Conservation (phyloP, 2,113 vertebrate genomes). For the Proterorhinus semilunaris region DNA sequence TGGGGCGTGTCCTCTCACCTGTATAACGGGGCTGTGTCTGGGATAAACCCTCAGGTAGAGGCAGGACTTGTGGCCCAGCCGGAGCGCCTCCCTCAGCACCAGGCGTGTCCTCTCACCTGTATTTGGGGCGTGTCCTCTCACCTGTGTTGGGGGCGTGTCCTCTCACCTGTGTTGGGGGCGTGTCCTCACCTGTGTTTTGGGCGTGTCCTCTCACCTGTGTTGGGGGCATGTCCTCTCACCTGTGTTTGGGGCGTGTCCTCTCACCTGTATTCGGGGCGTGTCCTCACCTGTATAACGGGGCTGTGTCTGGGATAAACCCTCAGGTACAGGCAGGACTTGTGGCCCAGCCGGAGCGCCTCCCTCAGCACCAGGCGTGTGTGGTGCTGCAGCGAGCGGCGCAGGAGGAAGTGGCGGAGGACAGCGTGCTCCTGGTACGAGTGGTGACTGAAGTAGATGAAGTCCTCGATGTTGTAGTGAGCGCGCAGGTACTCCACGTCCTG, state of each 20-base stretch:
- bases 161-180: no score
- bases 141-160: no score
- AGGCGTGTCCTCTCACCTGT: no score
- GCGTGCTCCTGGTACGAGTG: conserved; percentile 85
- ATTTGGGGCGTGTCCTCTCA: no score
- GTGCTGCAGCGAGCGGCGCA: conserved; percentile 79
- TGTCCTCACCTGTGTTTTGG: no score
- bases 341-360: conserved; percentile 85
- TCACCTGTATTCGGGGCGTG: background rate
- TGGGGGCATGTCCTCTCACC: background rate
- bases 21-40: no score
- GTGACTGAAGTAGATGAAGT: conserved; percentile 86
- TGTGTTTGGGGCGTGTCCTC: no score
- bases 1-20: no score
- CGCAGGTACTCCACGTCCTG: conserved; percentile 87
- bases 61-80: no score
- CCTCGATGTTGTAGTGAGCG: conserved; percentile 88
- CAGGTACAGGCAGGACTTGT: conserved; percentile 86
- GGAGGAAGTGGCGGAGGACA: conserved; percentile 80
- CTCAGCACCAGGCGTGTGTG: conserved; percentile 84
- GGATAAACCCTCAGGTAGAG: no score
- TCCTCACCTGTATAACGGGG: conserved; percentile 23
- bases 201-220: background rate
- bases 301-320: conserved; percentile 72
- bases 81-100: no score